These are phyloP conservation scores for Exaiptasia diaphana DNA, from an alignment of 64 coral and sea anemone species.

Conservation along the genomic window DNA sequence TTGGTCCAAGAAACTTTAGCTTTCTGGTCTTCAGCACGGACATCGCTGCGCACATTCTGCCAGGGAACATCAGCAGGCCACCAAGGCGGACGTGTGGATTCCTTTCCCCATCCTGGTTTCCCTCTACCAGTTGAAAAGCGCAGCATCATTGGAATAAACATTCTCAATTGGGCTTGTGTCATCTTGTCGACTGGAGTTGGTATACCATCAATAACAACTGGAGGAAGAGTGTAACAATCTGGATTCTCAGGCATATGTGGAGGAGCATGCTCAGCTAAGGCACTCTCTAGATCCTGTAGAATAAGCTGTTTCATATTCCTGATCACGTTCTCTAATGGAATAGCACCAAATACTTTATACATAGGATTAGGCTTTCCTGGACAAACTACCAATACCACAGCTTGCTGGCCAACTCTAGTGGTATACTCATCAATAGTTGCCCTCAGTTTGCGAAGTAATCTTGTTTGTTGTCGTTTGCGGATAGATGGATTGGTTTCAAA, in stretches of 20 bases:
- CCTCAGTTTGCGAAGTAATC: slow-evolving; percentile 83
- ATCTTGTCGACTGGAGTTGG: slow-evolving; percentile 99
- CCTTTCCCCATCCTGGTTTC: slow-evolving; percentile 97
- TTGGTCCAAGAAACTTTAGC: slow-evolving; percentile 98
- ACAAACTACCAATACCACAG: slow-evolving; percentile 89
- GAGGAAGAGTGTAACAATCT: slow-evolving; percentile 78
- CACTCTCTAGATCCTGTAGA: slow-evolving; percentile 85
- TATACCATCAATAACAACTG: slow-evolving; percentile 91
- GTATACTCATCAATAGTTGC: slow-evolving; percentile 96
- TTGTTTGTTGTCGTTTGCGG: slow-evolving; percentile 95
- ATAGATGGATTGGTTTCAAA: slow-evolving; percentile 99
- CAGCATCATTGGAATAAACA: slow-evolving; percentile 98
- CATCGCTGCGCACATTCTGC: slow-evolving; percentile 98
- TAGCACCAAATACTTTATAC: slow-evolving; percentile 96
- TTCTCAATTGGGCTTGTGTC: slow-evolving; percentile 95
- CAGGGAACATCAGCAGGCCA: slow-evolving; percentile 95
- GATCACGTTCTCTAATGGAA: slow-evolving; percentile 93
- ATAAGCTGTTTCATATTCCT: slow-evolving; percentile 88
- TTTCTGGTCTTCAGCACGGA: slow-evolving; percentile 91
- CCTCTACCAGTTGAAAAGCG: slow-evolving; percentile 93
- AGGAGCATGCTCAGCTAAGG: slow-evolving; percentile 88
- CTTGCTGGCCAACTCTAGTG: slow-evolving; percentile 95
- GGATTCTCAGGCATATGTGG: slow-evolving; percentile 83
- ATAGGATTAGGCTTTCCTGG: slow-evolving; percentile 94
- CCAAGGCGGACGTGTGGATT: slow-evolving; percentile 84